Conservation (phyloP, 1,140 invertebrate species). For the Atta colombica region DNA sequence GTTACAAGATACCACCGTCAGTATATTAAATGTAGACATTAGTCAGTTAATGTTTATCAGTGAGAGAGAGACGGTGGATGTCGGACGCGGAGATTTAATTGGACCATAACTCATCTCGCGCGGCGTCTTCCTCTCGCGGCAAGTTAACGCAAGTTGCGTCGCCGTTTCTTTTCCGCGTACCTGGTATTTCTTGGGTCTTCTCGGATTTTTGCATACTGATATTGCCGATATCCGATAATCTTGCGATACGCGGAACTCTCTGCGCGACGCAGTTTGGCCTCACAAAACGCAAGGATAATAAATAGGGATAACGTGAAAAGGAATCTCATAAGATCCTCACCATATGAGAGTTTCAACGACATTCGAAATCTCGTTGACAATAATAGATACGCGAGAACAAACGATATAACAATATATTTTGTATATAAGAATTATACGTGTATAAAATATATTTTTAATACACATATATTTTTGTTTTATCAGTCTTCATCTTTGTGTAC, state of each 20-base stretch:
- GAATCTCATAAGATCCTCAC: background rate
- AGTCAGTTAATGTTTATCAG: slow-evolving; percentile 56
- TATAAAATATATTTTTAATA: too few species aligned
- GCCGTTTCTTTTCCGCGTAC: slow-evolving; percentile 16
- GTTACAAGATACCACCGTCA: slow-evolving; percentile 49
- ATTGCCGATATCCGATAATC: slow-evolving; percentile 13
- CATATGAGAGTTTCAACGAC: too few species aligned
- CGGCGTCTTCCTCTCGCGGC: slow-evolving; percentile 21
- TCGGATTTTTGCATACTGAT: background rate
- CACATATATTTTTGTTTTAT: too few species aligned
- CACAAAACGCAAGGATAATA: background rate
- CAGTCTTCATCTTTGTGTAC: too few species aligned
- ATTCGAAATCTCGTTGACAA: background rate
- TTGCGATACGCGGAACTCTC: slow-evolving; percentile 26
- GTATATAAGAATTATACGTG: too few species aligned
- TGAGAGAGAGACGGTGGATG: background rate
- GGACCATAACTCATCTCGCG: slow-evolving; percentile 50
- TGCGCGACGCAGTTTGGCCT: background rate
- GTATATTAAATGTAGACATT: slow-evolving; percentile 60
- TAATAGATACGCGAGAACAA: background rate
- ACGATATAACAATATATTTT: background rate
- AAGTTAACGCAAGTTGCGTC: background rate
- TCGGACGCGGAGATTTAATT: slow-evolving; percentile 42
- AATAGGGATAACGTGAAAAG: background rate
- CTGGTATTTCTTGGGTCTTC: slow-evolving; percentile 12